phyloP scores from a whole-genome alignment of 2,797 vertebrate genomes.

The Clarias platycephalus region DNA sequence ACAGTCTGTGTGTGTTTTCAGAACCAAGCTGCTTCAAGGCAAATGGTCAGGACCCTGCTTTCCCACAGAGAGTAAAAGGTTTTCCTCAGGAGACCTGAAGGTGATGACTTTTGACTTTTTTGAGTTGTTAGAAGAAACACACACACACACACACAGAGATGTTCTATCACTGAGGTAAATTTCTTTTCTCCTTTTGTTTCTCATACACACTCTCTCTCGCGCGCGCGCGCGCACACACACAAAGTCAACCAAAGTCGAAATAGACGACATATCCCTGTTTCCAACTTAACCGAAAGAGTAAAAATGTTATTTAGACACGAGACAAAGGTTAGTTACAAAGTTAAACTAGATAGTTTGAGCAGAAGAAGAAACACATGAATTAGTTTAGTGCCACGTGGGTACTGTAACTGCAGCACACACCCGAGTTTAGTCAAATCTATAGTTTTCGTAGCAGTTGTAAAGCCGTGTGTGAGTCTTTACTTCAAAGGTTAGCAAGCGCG shows the following conservation, averaged over 20 bases:
- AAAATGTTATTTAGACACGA: neutral
- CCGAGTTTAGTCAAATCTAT: no score
- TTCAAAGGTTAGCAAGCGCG: no score
- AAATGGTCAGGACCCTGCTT: slow-evolving; percentile 5
- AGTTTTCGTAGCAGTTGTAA: no score
- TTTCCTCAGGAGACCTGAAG: neutral
- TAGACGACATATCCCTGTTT: neutral
- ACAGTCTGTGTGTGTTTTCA: neutral
- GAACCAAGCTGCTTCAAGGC: slow-evolving; percentile 13
- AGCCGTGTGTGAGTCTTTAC: no score
- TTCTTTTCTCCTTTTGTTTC: neutral
- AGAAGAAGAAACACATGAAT: no score
- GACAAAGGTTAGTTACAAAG: neutral
- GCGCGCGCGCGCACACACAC: neutral
- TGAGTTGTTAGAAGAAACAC: neutral
- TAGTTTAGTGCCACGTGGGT: no score
- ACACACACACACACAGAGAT: neutral
- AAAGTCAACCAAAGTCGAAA: neutral
- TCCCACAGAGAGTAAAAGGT: neutral
- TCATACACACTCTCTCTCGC: neutral
- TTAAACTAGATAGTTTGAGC: neutral
- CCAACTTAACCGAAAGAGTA: neutral
- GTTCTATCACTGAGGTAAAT: no score
- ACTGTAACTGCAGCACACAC: no score
- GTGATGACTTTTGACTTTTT: no score